Evolutionary conservation across 2,113 vertebrate species (phyloP).

Genomic region (Xyrauchen texanus): DNA sequence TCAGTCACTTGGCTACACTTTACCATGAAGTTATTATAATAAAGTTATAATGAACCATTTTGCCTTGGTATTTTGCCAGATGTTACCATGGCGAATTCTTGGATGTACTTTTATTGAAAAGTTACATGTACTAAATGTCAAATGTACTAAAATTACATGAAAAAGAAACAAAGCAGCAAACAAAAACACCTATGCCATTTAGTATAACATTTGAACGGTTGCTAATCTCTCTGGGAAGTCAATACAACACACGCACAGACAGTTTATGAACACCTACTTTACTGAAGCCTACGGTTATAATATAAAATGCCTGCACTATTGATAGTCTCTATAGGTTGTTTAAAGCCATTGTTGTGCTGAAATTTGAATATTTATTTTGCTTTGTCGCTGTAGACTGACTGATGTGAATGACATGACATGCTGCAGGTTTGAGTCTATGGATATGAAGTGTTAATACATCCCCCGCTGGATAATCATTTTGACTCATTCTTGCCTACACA

Average conservation of each 20-base stretch:
- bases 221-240: background rate
- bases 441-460: conserved; percentile 77
- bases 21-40: too few relatives aligned
- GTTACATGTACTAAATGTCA: too few relatives aligned
- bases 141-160: background rate
- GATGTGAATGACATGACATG: conserved; percentile 59
- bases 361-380: conserved; percentile 72
- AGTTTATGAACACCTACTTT: background rate
- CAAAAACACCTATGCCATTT: background rate
- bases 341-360: conserved; percentile 68
- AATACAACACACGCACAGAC: background rate
- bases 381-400: conserved; percentile 62
- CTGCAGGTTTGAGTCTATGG: conserved; percentile 72
- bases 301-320: conserved; percentile 70
- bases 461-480: conserved; percentile 75
- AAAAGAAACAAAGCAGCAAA: background rate
- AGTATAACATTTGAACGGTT: background rate
- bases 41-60: too few relatives aligned
- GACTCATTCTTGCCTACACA: conserved; percentile 62
- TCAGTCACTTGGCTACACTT: too few relatives aligned
- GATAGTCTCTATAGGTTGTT: conserved; percentile 71
- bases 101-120: background rate
- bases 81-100: too few relatives aligned
- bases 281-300: conserved; percentile 38
- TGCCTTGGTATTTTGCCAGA: too few relatives aligned